Conservation (phyloP, 2,888 invertebrate genomes). For the Tenthredo distinguenda region DNA sequence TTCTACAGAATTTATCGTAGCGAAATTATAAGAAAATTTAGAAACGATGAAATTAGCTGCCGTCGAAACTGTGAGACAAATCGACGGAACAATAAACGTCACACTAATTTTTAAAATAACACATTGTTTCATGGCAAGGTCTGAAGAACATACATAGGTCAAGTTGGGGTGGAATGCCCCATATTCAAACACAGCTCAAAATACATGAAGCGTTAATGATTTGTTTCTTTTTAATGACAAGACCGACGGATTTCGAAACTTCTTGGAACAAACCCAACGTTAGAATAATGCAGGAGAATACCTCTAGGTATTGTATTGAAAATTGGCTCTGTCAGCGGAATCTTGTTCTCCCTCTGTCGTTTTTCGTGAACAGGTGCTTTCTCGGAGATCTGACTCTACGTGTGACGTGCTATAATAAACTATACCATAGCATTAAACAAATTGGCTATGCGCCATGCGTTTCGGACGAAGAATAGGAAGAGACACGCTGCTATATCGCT, state of each 20-base stretch:
- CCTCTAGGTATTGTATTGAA: neutral
- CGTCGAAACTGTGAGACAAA: too few relatives aligned
- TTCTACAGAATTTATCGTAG: too few relatives aligned
- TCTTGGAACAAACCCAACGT: neutral
- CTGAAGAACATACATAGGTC: neutral
- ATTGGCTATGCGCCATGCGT: neutral
- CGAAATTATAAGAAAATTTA: too few relatives aligned
- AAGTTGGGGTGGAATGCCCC: neutral
- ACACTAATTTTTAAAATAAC: neutral
- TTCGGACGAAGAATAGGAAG: neutral
- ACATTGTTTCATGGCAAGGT: neutral
- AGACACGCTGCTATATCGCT: neutral
- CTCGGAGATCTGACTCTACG: neutral
- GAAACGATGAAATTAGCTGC: too few relatives aligned
- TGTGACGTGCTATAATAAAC: neutral
- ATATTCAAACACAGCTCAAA: neutral
- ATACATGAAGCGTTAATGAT: neutral
- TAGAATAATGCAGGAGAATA: neutral
- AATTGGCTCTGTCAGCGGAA: neutral
- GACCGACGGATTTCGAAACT: neutral
- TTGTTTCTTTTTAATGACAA: neutral
- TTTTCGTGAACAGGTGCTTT: neutral
- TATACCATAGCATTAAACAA: neutral
- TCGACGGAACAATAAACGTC: neutral
- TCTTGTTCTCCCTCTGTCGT: neutral